Evolutionary conservation across 2,888 invertebrate genomes (phyloP).

Genomic region (Phengaris arion): DNA sequence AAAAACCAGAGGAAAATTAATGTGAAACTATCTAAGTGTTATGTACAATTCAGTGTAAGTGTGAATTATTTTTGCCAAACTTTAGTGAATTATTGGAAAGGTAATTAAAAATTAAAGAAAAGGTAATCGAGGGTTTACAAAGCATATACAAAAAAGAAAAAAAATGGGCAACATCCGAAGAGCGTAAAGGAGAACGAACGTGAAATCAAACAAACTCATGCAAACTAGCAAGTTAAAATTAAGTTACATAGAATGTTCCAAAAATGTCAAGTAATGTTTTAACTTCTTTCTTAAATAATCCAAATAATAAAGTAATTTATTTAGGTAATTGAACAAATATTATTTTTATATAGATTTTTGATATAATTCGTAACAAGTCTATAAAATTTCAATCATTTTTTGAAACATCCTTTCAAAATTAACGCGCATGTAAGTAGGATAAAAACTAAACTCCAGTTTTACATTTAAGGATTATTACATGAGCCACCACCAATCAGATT

Average conservation of each 20-base stretch:
- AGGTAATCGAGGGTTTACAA: background rate
- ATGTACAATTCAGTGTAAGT: background rate
- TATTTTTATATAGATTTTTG: too few species aligned
- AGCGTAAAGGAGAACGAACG: background rate
- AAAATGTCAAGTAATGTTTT: background rate
- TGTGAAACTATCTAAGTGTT: background rate
- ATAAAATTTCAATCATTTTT: background rate
- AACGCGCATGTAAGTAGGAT: background rate
- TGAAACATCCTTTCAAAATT: background rate
- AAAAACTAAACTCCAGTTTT: background rate
- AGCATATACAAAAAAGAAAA: conserved; percentile 21
- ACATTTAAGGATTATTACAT: background rate
- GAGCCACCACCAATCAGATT: background rate
- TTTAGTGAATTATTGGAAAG: conserved; percentile 12
- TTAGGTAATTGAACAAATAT: too few species aligned
- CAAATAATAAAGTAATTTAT: too few species aligned
- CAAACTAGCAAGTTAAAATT: conserved; percentile 2
- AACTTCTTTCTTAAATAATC: background rate
- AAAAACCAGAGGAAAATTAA: background rate
- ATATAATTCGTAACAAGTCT: too few species aligned
- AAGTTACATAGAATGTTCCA: background rate
- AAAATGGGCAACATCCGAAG: conserved; percentile 19
- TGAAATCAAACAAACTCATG: conserved; percentile 17
- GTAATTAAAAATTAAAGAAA: background rate
- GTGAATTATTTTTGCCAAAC: background rate